Conservation (phyloP, 1,140 invertebrate genomes). For the Trinorchestia longiramus region DNA sequence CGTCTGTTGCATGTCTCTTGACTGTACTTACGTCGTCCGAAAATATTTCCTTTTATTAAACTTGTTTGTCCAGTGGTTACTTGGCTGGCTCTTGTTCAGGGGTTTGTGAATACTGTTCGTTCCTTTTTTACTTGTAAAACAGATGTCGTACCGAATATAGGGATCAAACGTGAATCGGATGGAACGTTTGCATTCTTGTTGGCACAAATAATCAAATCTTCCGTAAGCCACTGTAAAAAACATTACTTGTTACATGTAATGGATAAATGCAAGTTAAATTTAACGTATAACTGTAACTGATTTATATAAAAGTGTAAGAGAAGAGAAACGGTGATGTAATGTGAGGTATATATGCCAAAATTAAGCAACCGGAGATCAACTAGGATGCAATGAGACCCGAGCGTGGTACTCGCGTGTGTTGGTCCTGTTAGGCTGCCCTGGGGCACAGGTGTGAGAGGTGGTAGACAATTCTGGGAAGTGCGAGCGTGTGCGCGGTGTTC, state of each 20-base stretch:
- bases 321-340: background rate
- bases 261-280: background rate
- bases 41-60: background rate
- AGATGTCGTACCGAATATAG: too few relatives aligned
- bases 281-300: background rate
- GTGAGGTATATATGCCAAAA: background rate
- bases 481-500: too few relatives aligned
- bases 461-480: background rate
- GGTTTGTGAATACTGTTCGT: too few relatives aligned
- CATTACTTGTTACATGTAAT: background rate
- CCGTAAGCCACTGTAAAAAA: background rate
- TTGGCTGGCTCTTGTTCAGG: background rate
- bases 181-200: background rate
- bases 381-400: background rate
- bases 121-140: too few relatives aligned
- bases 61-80: background rate
- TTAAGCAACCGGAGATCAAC: background rate
- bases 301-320: background rate
- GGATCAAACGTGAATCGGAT: background rate
- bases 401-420: too few relatives aligned
- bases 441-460: background rate
- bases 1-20: too few relatives aligned
- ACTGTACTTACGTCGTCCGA: too few relatives aligned
- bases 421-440: background rate
- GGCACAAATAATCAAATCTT: background rate